Base-by-base conservation (phyloP, 53 echinoderm and acorn worm species). In the Astropecten irregularis region DNA sequence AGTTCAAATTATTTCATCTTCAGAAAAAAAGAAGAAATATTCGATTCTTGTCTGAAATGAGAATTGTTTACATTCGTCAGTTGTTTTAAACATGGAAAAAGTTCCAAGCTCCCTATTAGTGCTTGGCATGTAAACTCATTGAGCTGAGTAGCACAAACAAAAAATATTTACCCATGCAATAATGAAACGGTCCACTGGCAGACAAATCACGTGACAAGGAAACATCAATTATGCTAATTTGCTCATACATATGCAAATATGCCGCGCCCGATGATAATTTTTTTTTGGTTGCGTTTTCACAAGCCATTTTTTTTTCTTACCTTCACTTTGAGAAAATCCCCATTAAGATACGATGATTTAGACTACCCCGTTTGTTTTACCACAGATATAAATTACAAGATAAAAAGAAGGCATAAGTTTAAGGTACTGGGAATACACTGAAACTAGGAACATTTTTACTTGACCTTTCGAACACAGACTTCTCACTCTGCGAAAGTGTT, bases 391-490 rank as follows among this genome's bases (percentile, higher is more conserved):
- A n/a, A 50, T 54, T 38, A 64, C 49, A 37, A 53, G n/a, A n/a
- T n/a, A n/a, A 61, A 71, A 36, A 31, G 52, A 65, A 85, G 76
- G 66, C 66, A 85, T 48, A 66, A 32, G 30, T 58, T 36, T 42
- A 76, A 50, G 59, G 74, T 54, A n/a, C 64, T 35, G 66, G 76
- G 76, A 85, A 85, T 66, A 85, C 76, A 76, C 48, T 85, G 86
- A 85, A 73, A 76, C 86, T 85, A 85, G 76, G 86, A 79, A 88
- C 81, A 51, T 49, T 64, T n/a, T 90, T 90, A 90, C 90, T 90
- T 90, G 90, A 90, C 90, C 90, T 90, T 90, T 85, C 79, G 69
- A 32, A 85, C 79, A 70, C 90, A 69, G 70, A 85, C 90, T 85
- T 76, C 68, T 61, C 85, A 69, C 61, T 33, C 61, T 56, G 57